Evolutionary conservation across 2,113 vertebrate species (phyloP).

Genomic region (Prinia subflava): DNA sequence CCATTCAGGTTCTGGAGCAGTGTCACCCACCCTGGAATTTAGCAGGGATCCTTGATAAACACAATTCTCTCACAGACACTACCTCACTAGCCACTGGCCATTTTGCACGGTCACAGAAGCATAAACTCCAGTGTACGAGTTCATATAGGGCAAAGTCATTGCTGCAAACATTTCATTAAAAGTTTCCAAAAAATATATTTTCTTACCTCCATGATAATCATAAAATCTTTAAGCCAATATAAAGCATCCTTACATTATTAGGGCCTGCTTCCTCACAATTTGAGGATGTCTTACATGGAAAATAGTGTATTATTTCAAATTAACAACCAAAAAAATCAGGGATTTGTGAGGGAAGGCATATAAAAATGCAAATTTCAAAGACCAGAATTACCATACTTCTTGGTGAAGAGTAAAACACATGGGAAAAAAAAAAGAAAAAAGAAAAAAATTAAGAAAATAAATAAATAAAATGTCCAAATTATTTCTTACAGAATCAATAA

Average conservation of each 20-base stretch:
- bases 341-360: neutral
- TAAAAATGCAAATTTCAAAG: neutral
- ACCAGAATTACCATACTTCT: neutral
- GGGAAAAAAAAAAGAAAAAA: neutral
- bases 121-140: neutral
- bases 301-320: neutral
- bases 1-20: neutral
- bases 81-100: neutral
- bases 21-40: neutral
- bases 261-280: neutral
- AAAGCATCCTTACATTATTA: neutral
- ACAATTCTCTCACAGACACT: neutral
- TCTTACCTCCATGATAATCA: neutral
- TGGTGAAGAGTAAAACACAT: neutral
- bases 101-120: neutral
- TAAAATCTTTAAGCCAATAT: neutral
- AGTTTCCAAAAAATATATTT: neutral
- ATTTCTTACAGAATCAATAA: slow-evolving; percentile 56
- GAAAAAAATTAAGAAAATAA: neutral
- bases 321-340: neutral
- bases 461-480: neutral
- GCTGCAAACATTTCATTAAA: neutral
- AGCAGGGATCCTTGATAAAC: neutral
- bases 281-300: neutral
- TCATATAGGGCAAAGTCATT: neutral